Conservation (phyloP, 2,888 invertebrate species). For the Drosophila kuntzei region DNA sequence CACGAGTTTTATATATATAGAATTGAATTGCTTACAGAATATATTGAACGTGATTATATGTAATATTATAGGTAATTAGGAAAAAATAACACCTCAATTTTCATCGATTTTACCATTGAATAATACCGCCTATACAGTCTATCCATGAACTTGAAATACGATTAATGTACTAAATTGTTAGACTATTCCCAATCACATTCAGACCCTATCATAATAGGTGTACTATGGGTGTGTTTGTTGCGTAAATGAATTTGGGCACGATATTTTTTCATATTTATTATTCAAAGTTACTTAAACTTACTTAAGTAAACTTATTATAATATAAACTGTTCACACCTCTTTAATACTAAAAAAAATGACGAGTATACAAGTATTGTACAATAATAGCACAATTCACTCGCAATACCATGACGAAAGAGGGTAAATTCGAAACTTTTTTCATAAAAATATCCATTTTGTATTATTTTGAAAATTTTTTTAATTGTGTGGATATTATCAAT, state of each 20-base stretch:
- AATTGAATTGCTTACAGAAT: too few relatives aligned
- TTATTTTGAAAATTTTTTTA: too few relatives aligned
- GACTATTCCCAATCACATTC: background rate
- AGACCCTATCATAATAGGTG: background rate
- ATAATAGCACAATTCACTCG: background rate
- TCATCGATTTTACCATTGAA: conserved; percentile 72
- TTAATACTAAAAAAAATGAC: background rate
- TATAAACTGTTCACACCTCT: conserved; percentile 7
- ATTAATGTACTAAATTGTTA: conserved; percentile 23
- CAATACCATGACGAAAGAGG: background rate
- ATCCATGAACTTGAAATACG: conserved; percentile 73
- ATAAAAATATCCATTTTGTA: too few relatives aligned
- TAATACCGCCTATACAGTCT: conserved; percentile 39
- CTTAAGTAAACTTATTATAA: conserved; percentile 7
- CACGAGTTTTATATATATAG: too few relatives aligned
- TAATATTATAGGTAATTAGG: conserved; percentile 21
- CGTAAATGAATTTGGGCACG: conserved; percentile 50
- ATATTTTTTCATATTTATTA: conserved; percentile 23
- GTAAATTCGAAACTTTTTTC: background rate
- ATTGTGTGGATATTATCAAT: background rate
- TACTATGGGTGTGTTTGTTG: background rate
- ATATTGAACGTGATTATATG: too few relatives aligned
- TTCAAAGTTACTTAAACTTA: conserved; percentile 1
- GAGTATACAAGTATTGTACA: background rate
- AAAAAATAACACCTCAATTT: conserved; percentile 50